These are phyloP conservation scores for Scaptomyza pallida DNA, from an alignment of 1,140 invertebrate species.

Conservation along the genomic window DNA sequence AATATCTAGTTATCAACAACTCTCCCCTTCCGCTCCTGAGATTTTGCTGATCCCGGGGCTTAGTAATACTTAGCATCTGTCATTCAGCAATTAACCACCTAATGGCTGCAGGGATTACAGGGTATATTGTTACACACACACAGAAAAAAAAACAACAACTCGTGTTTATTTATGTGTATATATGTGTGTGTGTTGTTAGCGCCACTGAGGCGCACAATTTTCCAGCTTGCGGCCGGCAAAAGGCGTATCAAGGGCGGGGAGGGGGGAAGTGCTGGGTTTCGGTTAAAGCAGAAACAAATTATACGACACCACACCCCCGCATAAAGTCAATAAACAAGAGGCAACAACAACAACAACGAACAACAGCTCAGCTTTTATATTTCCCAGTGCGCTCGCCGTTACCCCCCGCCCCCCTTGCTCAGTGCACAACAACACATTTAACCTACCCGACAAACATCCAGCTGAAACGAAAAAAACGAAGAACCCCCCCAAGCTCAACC, in stretches of 20 bases:
- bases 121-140: constrained; percentile 14
- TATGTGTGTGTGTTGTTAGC: constrained; percentile 38
- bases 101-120: constrained; percentile 4
- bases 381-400: constrained; percentile 48
- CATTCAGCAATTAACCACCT: neutral
- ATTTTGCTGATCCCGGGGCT: too few species aligned
- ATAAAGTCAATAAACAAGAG: constrained; percentile 79
- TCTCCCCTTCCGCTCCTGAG: neutral
- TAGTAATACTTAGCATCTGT: neutral
- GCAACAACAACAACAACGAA: constrained; percentile 44
- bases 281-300: constrained; percentile 81
- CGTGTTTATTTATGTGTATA: constrained; percentile 23
- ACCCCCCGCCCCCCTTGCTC: constrained; percentile 38
- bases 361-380: constrained; percentile 64
- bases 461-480: constrained; percentile 1
- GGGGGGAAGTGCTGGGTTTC: constrained; percentile 30
- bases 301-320: constrained; percentile 68
- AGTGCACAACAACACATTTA: constrained; percentile 47
- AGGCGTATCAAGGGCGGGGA: neutral
- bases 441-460: constrained; percentile 49
- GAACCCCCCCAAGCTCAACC: constrained; percentile 7
- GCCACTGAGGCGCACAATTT: constrained; percentile 77
- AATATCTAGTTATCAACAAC: neutral
- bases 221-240: constrained; percentile 47
- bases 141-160: constrained; percentile 6